Percentiles rank a stretch among this genome's conserved stretches.
phyloP scores from a whole-genome alignment of 2,113 vertebrate genomes.

The Phocoena phocoena region DNA sequence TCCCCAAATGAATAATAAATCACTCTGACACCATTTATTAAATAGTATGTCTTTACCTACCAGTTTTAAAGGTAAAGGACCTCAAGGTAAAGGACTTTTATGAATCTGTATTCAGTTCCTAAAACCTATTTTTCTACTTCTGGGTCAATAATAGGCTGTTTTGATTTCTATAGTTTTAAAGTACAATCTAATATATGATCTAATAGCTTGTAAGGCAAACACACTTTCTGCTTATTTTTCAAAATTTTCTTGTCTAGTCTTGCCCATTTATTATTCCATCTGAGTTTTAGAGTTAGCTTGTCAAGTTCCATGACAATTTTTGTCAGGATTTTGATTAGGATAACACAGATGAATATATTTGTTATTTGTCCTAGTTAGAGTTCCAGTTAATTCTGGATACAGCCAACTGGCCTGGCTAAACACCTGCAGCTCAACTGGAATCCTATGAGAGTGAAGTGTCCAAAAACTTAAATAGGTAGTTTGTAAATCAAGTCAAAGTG shows the following conservation, averaged over 20 bases:
- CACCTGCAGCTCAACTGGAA: background rate
- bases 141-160: background rate
- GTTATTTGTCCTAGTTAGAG: background rate
- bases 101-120: background rate
- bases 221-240: background rate
- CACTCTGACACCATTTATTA: background rate
- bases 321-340: background rate
- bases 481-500: background rate
- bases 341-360: background rate
- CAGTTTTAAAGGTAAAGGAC: background rate
- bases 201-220: background rate
- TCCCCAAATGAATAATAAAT: background rate
- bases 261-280: background rate
- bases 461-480: background rate
- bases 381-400: constrained; percentile 44
- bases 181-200: background rate
- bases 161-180: background rate
- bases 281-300: background rate
- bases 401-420: constrained; percentile 13
- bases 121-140: background rate
- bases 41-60: background rate
- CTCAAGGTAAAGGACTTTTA: background rate
- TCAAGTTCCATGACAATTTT: background rate
- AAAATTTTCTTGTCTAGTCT: background rate
- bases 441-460: background rate